Percentiles rank a stretch among this genome's conserved stretches.
Evolutionary conservation across 2,797 vertebrate genomes (phyloP).

Genomic region (Champsocephalus esox): DNA sequence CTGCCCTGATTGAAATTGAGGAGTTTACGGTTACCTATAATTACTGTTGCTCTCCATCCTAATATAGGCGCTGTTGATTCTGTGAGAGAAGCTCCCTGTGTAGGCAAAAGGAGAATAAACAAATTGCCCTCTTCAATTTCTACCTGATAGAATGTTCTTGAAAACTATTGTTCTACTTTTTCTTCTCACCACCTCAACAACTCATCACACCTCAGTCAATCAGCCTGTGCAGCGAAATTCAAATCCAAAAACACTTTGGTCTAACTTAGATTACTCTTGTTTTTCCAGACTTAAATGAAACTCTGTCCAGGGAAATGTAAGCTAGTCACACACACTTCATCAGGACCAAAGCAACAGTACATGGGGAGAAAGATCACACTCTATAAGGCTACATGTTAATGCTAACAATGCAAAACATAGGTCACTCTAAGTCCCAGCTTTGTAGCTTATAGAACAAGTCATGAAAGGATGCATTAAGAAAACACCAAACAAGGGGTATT

Average conservation of each 20-base stretch:
- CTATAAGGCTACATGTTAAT: slow-evolving; percentile 1
- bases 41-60: slow-evolving; percentile 9
- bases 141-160: slow-evolving; percentile 6
- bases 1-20: slow-evolving; percentile 1
- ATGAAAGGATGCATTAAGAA: neutral
- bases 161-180: slow-evolving; percentile 8
- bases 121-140: slow-evolving; percentile 11
- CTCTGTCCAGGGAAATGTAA: slow-evolving; percentile 18
- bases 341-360: slow-evolving; percentile 13
- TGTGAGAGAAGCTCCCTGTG: slow-evolving; percentile 8
- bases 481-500: neutral
- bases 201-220: slow-evolving; percentile 14
- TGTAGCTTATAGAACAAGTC: slow-evolving; percentile 3
- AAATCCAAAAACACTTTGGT: slow-evolving; percentile 9
- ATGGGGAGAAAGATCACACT: slow-evolving; percentile 1
- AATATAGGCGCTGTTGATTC: slow-evolving; percentile 18
- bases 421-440: neutral
- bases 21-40: neutral
- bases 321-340: neutral
- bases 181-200: slow-evolving; percentile 5
- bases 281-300: slow-evolving; percentile 2
- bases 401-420: slow-evolving; percentile 5
- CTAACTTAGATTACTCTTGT: neutral
- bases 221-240: slow-evolving; percentile 1
- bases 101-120: neutral